Conservation (phyloP, 1,140 invertebrate genomes). For the Tetranychus urticae region DNA sequence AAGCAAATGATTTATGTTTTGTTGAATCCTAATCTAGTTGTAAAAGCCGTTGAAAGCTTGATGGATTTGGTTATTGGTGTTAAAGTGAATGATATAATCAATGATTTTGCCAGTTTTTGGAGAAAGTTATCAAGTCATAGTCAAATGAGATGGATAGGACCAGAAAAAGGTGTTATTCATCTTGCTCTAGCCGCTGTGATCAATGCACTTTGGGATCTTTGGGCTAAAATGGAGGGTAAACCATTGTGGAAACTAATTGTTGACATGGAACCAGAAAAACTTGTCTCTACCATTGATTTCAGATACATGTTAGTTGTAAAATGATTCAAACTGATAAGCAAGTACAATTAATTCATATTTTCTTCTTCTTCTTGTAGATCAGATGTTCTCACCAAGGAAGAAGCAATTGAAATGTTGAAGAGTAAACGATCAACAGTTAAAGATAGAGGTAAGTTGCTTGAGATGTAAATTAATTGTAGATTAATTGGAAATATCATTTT, state of each 20-base stretch:
- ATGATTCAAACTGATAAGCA: constrained; percentile 2
- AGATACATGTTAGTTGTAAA: constrained; percentile 37
- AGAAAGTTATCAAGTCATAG: constrained; percentile 53
- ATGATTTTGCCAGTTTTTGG: constrained; percentile 52
- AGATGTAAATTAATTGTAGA: background rate
- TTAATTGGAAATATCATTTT: background rate
- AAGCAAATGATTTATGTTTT: background rate
- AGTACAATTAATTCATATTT: constrained; percentile 10
- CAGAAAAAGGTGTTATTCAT: constrained; percentile 73
- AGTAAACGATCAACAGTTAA: constrained; percentile 27
- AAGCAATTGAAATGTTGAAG: constrained; percentile 45
- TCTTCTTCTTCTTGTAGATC: constrained; percentile 25
- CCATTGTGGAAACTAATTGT: constrained; percentile 60
- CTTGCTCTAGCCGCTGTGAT: constrained; percentile 61
- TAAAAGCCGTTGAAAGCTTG: constrained; percentile 41
- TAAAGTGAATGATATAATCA: constrained; percentile 38
- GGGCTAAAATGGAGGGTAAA: constrained; percentile 56
- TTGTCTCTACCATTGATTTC: constrained; percentile 67
- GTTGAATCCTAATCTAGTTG: constrained; percentile 28
- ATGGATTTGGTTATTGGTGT: constrained; percentile 37
- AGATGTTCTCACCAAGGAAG: constrained; percentile 52
- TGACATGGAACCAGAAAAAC: constrained; percentile 52
- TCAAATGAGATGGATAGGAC: constrained; percentile 74
- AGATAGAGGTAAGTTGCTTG: constrained; percentile 20
- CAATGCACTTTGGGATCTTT: constrained; percentile 75